A percentile compares a stretch with the other conserved stretches of the same genome.
phyloP scores from a whole-genome alignment of 2,113 vertebrate genomes.

The Phoenicopterus ruber region DNA sequence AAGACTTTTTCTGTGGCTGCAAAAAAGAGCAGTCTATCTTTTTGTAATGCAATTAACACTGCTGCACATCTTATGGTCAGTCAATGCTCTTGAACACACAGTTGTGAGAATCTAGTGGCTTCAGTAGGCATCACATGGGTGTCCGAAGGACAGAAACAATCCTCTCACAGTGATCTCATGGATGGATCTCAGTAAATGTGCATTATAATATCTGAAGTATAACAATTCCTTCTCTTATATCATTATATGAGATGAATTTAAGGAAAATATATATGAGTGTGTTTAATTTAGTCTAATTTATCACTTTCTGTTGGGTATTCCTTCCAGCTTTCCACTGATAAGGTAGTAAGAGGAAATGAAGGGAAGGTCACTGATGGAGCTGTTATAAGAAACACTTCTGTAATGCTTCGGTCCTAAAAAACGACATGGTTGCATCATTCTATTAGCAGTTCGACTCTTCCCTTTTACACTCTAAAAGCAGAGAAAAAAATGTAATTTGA shows the following conservation, averaged over 20 bases:
- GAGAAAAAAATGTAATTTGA: not conserved
- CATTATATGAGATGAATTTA: not conserved
- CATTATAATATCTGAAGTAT: not conserved
- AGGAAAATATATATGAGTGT: not conserved
- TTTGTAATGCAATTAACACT: not conserved
- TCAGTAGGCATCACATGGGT: rapidly evolving
- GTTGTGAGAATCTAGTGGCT: not conserved
- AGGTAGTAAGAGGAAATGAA: not conserved
- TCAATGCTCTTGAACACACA: not conserved
- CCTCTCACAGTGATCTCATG: not conserved
- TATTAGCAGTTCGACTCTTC: not conserved
- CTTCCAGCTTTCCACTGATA: not conserved
- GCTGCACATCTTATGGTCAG: not conserved
- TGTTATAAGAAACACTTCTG: not conserved
- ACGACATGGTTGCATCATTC: not conserved
- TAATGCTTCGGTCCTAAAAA: not conserved
- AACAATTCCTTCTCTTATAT: not conserved
- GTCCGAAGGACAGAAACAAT: not conserved
- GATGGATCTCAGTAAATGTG: not conserved
- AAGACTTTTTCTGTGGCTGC: not conserved
- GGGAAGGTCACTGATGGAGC: not conserved
- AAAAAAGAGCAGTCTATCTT: not conserved
- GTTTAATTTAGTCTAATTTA: not conserved
- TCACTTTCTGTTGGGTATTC: not conserved
- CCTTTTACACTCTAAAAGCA: not conserved